Conservation (phyloP, 2,888 invertebrate genomes). For the Clivina fossor region DNA sequence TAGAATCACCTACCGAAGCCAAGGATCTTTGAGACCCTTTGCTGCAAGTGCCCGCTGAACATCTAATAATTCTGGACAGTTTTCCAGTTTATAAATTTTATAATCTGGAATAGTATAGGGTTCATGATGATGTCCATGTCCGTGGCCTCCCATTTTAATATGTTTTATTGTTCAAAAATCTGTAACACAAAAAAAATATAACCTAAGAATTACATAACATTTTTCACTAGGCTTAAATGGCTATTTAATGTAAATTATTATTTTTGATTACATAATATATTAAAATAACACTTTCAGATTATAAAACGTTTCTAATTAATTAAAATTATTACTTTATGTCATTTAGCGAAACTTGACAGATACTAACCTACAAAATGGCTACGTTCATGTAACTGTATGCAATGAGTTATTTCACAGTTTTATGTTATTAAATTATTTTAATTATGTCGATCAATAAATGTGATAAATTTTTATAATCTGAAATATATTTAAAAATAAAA, state of each 20-base stretch:
- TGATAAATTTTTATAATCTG: no score
- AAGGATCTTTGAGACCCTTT: slow-evolving; percentile 80
- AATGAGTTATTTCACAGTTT: no score
- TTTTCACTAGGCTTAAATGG: no score
- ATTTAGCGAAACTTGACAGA: no score
- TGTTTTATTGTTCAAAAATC: no score
- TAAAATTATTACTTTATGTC: no score
- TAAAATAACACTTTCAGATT: background rate
- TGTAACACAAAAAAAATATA: slow-evolving; percentile 1
- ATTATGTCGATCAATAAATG: no score
- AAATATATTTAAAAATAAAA: no score
- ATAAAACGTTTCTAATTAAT: no score
- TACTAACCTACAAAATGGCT: background rate
- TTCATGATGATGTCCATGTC: slow-evolving; percentile 57
- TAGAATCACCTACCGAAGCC: slow-evolving; percentile 66
- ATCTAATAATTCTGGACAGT: slow-evolving; percentile 64
- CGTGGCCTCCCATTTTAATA: slow-evolving; percentile 59
- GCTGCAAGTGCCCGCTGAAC: slow-evolving; percentile 66
- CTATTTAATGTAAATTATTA: background rate
- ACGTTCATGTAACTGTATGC: slow-evolving; percentile 17
- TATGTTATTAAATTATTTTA: no score
- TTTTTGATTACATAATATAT: background rate
- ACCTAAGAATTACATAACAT: slow-evolving; percentile 29
- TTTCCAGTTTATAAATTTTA: slow-evolving; percentile 70
- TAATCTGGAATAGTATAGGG: slow-evolving; percentile 72